A percentile compares a stretch with the other conserved stretches of the same genome.
Evolutionary conservation across 2,113 vertebrate species (phyloP).

Genomic region (Delphinapterus leucas): DNA sequence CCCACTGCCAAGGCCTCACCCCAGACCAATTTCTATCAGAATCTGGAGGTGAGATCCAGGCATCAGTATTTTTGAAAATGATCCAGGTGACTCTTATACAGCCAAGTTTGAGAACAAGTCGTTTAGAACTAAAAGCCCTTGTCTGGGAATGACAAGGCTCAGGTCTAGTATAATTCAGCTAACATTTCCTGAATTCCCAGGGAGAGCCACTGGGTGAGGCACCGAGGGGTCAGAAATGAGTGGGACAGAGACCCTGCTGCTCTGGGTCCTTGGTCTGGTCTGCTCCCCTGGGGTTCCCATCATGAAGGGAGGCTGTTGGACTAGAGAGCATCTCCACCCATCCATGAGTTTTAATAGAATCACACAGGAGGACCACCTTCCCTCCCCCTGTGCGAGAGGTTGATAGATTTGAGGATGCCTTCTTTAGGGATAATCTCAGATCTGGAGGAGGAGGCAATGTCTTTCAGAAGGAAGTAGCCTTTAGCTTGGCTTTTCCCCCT

Average conservation of each 20-base stretch:
- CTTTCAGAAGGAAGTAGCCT: not conserved
- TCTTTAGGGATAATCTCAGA: conserved; percentile 11
- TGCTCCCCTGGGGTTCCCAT: not conserved
- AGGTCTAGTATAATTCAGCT: not conserved
- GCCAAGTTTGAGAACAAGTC: not conserved
- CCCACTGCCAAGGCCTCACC: not conserved
- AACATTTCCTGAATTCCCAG: not conserved
- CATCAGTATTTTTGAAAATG: not conserved
- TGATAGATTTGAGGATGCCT: not conserved
- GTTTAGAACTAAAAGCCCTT: not conserved
- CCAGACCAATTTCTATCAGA: rapidly evolving
- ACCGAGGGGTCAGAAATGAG: not conserved
- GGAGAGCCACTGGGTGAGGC: not conserved
- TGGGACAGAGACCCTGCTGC: not conserved
- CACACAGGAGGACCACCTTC: not conserved
- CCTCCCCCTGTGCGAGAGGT: not conserved
- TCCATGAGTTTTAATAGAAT: not conserved
- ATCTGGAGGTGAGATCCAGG: not conserved
- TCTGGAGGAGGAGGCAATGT: not conserved
- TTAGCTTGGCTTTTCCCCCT: not conserved
- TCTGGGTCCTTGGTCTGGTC: not conserved
- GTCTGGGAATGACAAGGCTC: not conserved
- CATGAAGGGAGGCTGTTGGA: not conserved
- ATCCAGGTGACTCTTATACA: not conserved
- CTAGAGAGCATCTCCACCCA: not conserved